Conservation (phyloP, 1,140 invertebrate genomes). For the Lasioglossum baleicum region DNA sequence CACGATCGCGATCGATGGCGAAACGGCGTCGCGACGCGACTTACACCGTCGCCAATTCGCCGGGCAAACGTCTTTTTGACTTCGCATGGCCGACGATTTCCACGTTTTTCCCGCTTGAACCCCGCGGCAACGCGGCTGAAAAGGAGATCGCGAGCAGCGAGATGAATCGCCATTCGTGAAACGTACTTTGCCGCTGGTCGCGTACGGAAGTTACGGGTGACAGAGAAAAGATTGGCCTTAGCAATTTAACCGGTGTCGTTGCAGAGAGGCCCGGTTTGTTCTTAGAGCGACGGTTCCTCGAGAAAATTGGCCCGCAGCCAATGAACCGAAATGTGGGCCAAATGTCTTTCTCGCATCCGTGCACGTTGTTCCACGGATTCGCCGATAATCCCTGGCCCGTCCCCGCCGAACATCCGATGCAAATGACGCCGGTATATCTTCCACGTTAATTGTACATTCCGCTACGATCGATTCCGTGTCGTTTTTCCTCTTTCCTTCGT, state of each 20-base stretch:
- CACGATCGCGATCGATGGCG: neutral
- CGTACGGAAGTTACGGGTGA: neutral
- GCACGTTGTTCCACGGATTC: neutral
- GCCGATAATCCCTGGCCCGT: neutral
- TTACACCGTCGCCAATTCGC: no score
- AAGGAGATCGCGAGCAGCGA: neutral
- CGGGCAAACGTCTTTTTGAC: no score
- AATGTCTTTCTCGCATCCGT: neutral
- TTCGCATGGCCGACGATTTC: no score
- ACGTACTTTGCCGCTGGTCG: neutral
- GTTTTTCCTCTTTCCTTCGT: no score
- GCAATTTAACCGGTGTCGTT: neutral
- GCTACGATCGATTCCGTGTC: no score
- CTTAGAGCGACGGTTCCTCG: neutral
- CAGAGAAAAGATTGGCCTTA: neutral
- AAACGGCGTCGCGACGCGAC: no score
- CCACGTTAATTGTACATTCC: slow-evolving; percentile 51
- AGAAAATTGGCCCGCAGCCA: neutral
- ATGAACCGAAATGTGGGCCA: neutral
- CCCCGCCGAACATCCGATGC: slow-evolving; percentile 34
- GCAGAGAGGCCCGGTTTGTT: neutral
- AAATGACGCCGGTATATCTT: slow-evolving; percentile 63
- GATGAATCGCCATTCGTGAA: neutral
- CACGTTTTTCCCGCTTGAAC: no score
- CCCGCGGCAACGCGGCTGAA: no score